phyloP scores from a whole-genome alignment of 2,888 invertebrate genomes.

The Dryobota labecula region DNA sequence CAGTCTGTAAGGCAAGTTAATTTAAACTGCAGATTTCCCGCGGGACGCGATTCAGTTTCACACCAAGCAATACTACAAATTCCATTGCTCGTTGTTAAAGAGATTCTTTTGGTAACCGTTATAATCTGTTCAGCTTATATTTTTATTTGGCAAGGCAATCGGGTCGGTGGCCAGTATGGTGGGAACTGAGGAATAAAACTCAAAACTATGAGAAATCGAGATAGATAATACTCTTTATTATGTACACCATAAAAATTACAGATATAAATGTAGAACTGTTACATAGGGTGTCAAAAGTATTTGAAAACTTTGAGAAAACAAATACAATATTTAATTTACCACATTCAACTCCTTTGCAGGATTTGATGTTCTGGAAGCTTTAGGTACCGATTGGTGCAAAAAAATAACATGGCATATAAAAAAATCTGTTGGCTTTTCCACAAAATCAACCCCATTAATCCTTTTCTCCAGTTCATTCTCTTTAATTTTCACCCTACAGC shows the following conservation, averaged over 20 bases:
- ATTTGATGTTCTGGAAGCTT: background rate
- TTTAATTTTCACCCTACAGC: background rate
- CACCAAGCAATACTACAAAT: constrained; percentile 47
- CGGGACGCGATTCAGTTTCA: constrained; percentile 33
- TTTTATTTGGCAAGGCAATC: background rate
- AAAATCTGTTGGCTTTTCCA: background rate
- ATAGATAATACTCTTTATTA: too few relatives aligned
- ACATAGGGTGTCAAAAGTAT: too few relatives aligned
- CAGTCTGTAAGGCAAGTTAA: constrained; percentile 44
- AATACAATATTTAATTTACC: background rate
- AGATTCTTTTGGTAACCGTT: constrained; percentile 15
- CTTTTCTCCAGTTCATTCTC: background rate
- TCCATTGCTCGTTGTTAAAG: constrained; percentile 30
- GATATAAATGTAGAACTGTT: too few relatives aligned
- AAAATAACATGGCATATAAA: background rate
- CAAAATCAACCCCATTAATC: background rate
- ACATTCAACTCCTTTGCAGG: background rate
- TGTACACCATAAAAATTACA: too few relatives aligned
- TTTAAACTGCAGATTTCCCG: constrained; percentile 61
- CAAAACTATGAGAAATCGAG: background rate
- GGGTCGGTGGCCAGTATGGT: background rate
- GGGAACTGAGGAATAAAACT: background rate
- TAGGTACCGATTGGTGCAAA: background rate
- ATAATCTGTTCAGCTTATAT: constrained; percentile 1
- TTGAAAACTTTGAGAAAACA: too few relatives aligned